Conservation (phyloP, 1,140 invertebrate species). For the Amyelois transitella region DNA sequence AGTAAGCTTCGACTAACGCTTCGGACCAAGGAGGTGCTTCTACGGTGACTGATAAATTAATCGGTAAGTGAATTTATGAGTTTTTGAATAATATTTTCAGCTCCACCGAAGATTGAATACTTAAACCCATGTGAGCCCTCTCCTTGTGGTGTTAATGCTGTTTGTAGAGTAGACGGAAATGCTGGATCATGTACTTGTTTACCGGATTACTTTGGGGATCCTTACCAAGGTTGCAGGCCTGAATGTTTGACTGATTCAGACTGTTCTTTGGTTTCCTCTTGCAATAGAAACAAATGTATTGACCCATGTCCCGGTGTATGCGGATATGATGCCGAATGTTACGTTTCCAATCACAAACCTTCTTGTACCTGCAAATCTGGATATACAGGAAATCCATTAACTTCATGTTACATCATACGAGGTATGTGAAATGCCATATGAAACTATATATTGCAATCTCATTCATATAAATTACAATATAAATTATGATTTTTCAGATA, state of each 20-base stretch:
- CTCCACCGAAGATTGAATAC: conserved; percentile 60
- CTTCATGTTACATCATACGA: conserved; percentile 71
- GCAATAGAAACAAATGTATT: conserved; percentile 85
- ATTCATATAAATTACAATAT: not conserved
- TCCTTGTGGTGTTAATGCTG: conserved; percentile 84
- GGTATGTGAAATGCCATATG: conserved; percentile 30
- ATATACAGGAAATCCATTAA: conserved; percentile 85
- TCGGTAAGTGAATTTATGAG: conserved; percentile 56
- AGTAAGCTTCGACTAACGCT: conserved; percentile 72
- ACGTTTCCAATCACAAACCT: conserved; percentile 85
- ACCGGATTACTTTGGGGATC: conserved; percentile 83
- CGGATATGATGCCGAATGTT: conserved; percentile 86
- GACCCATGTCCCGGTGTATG: conserved; percentile 88
- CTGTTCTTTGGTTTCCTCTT: conserved; percentile 83
- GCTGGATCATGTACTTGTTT: conserved; percentile 83
- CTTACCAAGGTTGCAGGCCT: conserved; percentile 85
- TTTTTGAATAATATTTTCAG: conserved; percentile 57
- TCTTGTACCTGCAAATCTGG: conserved; percentile 84
- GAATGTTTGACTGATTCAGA: conserved; percentile 87
- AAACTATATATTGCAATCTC: not conserved
- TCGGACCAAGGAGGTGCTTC: conserved; percentile 66
- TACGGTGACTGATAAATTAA: conserved; percentile 44
- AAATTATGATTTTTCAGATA: conserved; percentile 36
- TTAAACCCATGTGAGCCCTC: conserved; percentile 82
- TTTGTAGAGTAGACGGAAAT: conserved; percentile 77